Base-by-base conservation (phyloP, 1,140 invertebrate species). In the Ceratina calcarata region DNA sequence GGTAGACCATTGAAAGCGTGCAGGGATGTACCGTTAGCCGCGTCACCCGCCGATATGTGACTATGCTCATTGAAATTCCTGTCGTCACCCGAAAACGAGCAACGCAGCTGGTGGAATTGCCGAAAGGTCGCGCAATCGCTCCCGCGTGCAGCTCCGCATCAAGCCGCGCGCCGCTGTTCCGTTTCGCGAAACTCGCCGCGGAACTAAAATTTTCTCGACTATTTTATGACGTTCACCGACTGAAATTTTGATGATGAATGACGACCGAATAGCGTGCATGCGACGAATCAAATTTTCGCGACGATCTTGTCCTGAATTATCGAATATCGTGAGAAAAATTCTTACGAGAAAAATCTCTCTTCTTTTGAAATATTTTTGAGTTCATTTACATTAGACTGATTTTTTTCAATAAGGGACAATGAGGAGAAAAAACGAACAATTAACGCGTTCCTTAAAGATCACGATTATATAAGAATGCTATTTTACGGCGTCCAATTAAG, bases 11-110 rank as follows among this genome's bases (percentile, higher is more conserved):
- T 86, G 85, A 87, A 87, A 83, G 85, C 75, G 81, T 62, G 49
- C 84, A 86, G 84, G 85, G 85, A 84, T 87, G 85, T 87, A 86
- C 85, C 84, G 85, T 86, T 86, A 86, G 37, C 66, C 72, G 78
- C 70, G 84, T 81, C 78, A 81, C 76, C 83, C 80, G 27, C 58
- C 69, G 77, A 58, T 73, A 76, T 58, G 62, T 51, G 70, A 74
- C 73, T 69, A 27, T 82, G 57, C 76, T 67, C 76, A 86, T 86
- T 86, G 84, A 83, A 80, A 86, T 81, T 83, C 84, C 49, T 73
- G 65, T 69, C 69, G 73, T 66, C 51, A 71, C 61, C 77, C 81
- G 77, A 86, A 86, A 86, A 86, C 84, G 68, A 83, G 81, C 70
- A 71, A 22, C 79, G n/a, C 27, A 55, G 73, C 49, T 62, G 58